Percentiles rank a stretch among this genome's conserved stretches.
These are phyloP conservation scores for Ricordea florida DNA, from an alignment of 92 coral and sea anemone species.

Conservation along the genomic window DNA sequence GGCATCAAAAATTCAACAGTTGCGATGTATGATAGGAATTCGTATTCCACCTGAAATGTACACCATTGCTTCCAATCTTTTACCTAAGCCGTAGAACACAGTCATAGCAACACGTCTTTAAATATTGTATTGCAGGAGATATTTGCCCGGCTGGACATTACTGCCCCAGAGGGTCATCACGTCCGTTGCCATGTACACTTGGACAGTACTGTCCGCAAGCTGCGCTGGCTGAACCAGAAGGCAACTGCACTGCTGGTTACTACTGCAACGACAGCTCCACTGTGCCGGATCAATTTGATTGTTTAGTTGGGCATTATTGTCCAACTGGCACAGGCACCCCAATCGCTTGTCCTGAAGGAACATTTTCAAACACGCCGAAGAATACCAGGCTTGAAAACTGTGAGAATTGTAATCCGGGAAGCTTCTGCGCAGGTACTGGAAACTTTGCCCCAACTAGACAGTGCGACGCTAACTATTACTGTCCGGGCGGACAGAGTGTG, in stretches of 20 bases:
- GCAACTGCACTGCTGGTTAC: slow-evolving; percentile 77
- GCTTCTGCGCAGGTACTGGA: slow-evolving; percentile 88
- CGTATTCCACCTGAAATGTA: too few species aligned
- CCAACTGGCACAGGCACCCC: slow-evolving; percentile 90
- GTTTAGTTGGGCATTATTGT: slow-evolving; percentile 94
- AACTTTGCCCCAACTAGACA: slow-evolving; percentile 67
- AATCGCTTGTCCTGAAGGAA: slow-evolving; percentile 86
- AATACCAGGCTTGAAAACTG: slow-evolving; percentile 66
- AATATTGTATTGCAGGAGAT: slow-evolving; percentile 64
- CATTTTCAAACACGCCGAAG: slow-evolving; percentile 66
- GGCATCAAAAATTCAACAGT: too few species aligned
- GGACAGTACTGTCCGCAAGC: slow-evolving; percentile 87
- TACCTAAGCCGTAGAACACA: too few species aligned
- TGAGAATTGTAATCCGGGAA: slow-evolving; percentile 77
- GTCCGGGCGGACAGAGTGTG: slow-evolving; percentile 91
- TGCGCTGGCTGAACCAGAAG: slow-evolving; percentile 70
- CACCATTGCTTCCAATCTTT: too few species aligned
- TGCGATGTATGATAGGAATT: too few species aligned
- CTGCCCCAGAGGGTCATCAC: slow-evolving; percentile 82
- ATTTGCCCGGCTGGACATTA: slow-evolving; percentile 93
- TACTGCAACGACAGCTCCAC: slow-evolving; percentile 94
- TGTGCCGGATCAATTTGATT: slow-evolving; percentile 84
- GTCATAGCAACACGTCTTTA: background rate
- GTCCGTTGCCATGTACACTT: slow-evolving; percentile 77
- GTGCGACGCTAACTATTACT: slow-evolving; percentile 80